phyloP scores from a whole-genome alignment of 2,888 invertebrate species.

The Acanthosepion lycidas region DNA sequence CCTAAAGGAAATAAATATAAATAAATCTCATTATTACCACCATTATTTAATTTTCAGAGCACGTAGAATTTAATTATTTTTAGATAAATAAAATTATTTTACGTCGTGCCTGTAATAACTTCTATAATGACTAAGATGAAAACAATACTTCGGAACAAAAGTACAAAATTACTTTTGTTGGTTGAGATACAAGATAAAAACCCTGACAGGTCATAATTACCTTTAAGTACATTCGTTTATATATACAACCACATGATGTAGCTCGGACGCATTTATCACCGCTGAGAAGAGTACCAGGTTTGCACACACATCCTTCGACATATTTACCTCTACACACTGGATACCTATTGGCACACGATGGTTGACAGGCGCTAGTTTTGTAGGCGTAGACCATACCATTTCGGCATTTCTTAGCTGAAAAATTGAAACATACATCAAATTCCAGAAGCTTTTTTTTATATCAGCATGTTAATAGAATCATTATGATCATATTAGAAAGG shows the following conservation, averaged over 20 bases:
- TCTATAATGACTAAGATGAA: too few species aligned
- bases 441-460: too few species aligned
- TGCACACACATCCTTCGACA: not conserved
- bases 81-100: too few species aligned
- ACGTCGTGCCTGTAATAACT: too few species aligned
- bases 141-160: too few species aligned
- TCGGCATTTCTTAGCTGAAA: not conserved
- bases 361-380: slow-evolving; percentile 12
- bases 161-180: too few species aligned
- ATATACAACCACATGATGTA: not conserved
- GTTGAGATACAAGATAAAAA: too few species aligned
- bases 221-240: not conserved
- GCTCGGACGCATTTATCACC: not conserved
- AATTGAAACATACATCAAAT: not conserved
- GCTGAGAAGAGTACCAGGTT: not conserved
- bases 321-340: not conserved
- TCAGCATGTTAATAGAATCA: too few species aligned
- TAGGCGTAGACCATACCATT: not conserved
- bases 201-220: not conserved
- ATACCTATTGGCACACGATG: not conserved
- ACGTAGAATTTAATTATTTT: too few species aligned
- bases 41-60: too few species aligned
- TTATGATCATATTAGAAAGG: too few species aligned
- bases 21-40: not conserved
- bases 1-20: not conserved